phyloP scores from a whole-genome alignment of 2,113 vertebrate genomes.

The Forbesichthys agassizii region DNA sequence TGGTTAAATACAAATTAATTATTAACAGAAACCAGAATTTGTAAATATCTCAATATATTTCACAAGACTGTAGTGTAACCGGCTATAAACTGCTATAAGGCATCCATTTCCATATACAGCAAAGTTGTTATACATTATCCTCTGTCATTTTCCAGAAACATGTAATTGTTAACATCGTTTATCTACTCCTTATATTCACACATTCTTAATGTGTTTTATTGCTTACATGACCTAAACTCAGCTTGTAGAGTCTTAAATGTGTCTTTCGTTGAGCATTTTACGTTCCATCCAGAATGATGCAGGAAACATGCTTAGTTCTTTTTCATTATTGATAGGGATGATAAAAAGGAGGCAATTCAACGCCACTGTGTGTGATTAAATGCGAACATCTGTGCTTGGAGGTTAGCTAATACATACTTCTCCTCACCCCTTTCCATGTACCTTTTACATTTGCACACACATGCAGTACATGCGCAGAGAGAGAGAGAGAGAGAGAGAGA shows the following conservation, averaged over 20 bases:
- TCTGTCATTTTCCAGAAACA: conserved; percentile 1
- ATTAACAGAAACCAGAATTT: conserved; percentile 49
- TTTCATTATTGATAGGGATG: conserved; percentile 61
- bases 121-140: background rate
- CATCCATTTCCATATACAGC: background rate
- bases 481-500: conserved; percentile 22
- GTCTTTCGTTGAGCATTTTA: background rate
- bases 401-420: conserved; percentile 45
- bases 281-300: conserved; percentile 16
- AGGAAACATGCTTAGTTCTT: conserved; percentile 37
- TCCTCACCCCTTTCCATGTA: conserved; percentile 12
- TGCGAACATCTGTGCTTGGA: conserved; percentile 61
- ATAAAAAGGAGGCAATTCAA: conserved; percentile 66
- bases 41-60: conserved; percentile 23
- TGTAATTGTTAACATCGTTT: conserved; percentile 29
- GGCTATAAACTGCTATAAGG: conserved; percentile 1
- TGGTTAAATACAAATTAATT: conserved; percentile 41
- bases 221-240: conserved; percentile 2
- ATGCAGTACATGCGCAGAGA: background rate
- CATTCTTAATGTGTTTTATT: conserved; percentile 14
- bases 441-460: conserved; percentile 24
- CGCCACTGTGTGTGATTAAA: conserved; percentile 66
- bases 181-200: background rate
- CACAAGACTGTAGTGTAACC: conserved; percentile 10
- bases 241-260: background rate